Conservation (phyloP, 2,888 invertebrate species). For the Girardia tigrina region DNA sequence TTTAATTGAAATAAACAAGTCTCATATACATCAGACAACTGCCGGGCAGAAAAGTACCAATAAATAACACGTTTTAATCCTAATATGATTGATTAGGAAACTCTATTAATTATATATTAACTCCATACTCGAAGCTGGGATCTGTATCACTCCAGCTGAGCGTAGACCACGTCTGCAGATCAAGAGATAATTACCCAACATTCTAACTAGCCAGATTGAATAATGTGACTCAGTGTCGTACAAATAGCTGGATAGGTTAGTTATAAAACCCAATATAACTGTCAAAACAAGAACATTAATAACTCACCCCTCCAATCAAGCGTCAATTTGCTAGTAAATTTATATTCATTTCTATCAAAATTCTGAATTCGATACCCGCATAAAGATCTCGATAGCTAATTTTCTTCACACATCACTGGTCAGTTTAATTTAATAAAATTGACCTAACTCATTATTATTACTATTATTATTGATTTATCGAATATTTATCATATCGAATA, state of each 20-base stretch:
- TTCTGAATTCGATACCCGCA: constrained; percentile 16
- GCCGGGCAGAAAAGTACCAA: constrained; percentile 23
- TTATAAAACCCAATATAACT: constrained; percentile 23
- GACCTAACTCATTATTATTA: constrained; percentile 18
- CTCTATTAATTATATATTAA: constrained; percentile 23
- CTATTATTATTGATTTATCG: constrained; percentile 16
- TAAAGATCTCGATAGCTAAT: constrained; percentile 20
- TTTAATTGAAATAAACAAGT: constrained; percentile 18
- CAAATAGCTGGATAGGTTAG: constrained; percentile 23
- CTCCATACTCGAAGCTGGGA: constrained; percentile 20
- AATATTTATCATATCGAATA: too few relatives aligned
- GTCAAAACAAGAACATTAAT: constrained; percentile 23
- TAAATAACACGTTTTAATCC: constrained; percentile 23
- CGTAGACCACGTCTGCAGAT: constrained; percentile 23
- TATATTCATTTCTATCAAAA: constrained; percentile 23
- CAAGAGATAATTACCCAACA: constrained; percentile 23
- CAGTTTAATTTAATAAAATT: constrained; percentile 10
- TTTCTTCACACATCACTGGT: constrained; percentile 13
- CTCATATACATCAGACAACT: constrained; percentile 18
- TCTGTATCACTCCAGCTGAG: constrained; percentile 9
- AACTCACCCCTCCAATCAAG: constrained; percentile 23
- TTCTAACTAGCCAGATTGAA: constrained; percentile 23
- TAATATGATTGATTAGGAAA: constrained; percentile 20
- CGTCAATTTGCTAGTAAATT: constrained; percentile 18
- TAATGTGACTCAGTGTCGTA: constrained; percentile 23